Evolutionary conservation across 2,113 vertebrate genomes (phyloP).

Genomic region (Myodes glareolus): DNA sequence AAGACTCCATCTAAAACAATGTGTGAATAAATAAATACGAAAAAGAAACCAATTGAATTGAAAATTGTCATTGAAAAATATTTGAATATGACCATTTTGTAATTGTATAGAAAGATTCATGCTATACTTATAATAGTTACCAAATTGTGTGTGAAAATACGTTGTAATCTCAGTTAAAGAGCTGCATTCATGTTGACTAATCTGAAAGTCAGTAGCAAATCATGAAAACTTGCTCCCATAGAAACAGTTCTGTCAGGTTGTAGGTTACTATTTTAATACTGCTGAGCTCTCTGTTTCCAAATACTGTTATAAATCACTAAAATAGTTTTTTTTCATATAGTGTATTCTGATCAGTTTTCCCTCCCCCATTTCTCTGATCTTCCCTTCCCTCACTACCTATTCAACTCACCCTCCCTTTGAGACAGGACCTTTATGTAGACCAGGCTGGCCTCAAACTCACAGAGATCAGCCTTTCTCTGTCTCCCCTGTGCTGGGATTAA

Average conservation of each 20-base stretch:
- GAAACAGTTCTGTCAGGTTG: neutral
- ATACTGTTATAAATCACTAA: neutral
- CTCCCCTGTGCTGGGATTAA: neutral
- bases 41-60: neutral
- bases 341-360: neutral
- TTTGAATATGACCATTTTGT: neutral
- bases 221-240: neutral
- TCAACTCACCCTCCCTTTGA: neutral
- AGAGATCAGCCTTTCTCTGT: neutral
- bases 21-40: neutral
- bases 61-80: slow-evolving; percentile 12
- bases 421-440: neutral
- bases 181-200: neutral
- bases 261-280: neutral
- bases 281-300: neutral
- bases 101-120: neutral
- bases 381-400: neutral
- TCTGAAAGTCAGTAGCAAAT: neutral
- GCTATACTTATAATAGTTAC: neutral
- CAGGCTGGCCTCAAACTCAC: neutral
- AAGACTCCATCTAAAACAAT: neutral
- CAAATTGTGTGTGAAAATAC: neutral
- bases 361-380: neutral
- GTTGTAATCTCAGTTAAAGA: neutral
- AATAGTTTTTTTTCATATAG: neutral